These are phyloP conservation scores for Hydraecia micacea DNA, from an alignment of 2,888 invertebrate genomes.

Conservation along the genomic window DNA sequence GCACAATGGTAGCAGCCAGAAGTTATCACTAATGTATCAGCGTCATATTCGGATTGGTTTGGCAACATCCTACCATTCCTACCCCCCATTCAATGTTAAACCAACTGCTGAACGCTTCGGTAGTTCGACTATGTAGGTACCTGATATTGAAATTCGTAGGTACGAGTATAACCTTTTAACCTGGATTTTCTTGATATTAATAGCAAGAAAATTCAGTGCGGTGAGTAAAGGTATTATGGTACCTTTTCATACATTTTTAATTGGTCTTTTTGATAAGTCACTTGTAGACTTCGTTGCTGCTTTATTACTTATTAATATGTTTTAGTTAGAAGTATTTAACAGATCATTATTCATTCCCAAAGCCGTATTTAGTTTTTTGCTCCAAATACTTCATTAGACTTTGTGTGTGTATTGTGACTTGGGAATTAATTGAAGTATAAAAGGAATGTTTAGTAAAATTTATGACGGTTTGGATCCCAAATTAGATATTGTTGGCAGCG, in stretches of 20 bases:
- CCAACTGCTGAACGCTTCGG: conserved; percentile 66
- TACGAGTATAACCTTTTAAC: conserved; percentile 55
- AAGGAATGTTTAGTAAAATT: not conserved
- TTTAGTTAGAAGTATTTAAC: not conserved
- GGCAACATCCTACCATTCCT: conserved; percentile 70
- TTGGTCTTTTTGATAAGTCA: not conserved
- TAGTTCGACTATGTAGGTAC: conserved; percentile 30
- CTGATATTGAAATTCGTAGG: conserved; percentile 58
- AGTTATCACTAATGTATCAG: conserved; percentile 70
- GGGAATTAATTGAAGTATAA: not conserved
- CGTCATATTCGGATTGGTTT: conserved; percentile 69
- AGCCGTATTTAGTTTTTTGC: not conserved
- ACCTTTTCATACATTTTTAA: not conserved
- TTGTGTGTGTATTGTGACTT: not conserved
- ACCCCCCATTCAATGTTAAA: conserved; percentile 75
- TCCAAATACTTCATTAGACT: not conserved
- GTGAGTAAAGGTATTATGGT: not conserved
- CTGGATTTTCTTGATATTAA: conserved; percentile 32
- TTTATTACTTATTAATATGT: too few species aligned
- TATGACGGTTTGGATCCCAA: not conserved
- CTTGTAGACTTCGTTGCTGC: too few species aligned
- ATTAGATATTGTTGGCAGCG: not conserved
- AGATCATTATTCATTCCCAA: not conserved
- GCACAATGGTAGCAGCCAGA: conserved; percentile 65
- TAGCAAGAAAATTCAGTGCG: not conserved